Conservation (phyloP, 1,140 invertebrate genomes). For the Neocloeon triangulifer region DNA sequence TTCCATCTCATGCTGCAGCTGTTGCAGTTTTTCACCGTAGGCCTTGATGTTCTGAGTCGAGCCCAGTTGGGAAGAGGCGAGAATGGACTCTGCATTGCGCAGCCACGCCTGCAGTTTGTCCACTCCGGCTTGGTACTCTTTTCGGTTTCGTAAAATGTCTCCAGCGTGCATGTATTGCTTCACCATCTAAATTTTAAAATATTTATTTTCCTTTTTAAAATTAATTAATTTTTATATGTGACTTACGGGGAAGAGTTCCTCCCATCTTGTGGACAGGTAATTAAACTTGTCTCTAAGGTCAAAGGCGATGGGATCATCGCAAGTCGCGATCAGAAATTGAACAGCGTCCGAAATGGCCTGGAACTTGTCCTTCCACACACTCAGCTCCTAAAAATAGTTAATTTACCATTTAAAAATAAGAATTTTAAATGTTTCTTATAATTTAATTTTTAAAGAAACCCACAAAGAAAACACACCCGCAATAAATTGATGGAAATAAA, state of each 20-base stretch:
- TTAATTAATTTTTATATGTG: no score
- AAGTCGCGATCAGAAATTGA: conserved; percentile 71
- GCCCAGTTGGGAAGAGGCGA: conserved; percentile 41
- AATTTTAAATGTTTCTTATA: no score
- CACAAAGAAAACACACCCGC: no score
- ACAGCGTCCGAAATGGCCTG: conserved; percentile 60
- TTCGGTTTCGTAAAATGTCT: conserved; percentile 55
- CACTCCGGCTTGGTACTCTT: conserved; percentile 56
- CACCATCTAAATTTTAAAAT: conserved; percentile 23
- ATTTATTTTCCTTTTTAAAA: not conserved
- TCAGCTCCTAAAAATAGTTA: conserved; percentile 54
- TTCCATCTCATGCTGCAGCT: conserved; percentile 57
- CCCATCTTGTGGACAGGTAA: conserved; percentile 51
- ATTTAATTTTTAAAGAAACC: no score
- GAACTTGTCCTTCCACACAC: conserved; percentile 72
- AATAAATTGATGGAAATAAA: no score
- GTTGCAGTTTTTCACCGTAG: conserved; percentile 56
- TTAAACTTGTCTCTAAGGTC: conserved; percentile 53
- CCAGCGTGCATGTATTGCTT: conserved; percentile 74
- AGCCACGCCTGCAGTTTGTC: conserved; percentile 59
- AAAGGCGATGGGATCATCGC: conserved; percentile 49
- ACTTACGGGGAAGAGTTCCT: conserved; percentile 46
- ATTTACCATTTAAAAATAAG: no score
- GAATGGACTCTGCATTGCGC: conserved; percentile 41
- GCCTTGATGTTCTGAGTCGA: conserved; percentile 52